These are phyloP conservation scores for Cephus nigrinus DNA, from an alignment of 2,888 invertebrate species.

Conservation along the genomic window DNA sequence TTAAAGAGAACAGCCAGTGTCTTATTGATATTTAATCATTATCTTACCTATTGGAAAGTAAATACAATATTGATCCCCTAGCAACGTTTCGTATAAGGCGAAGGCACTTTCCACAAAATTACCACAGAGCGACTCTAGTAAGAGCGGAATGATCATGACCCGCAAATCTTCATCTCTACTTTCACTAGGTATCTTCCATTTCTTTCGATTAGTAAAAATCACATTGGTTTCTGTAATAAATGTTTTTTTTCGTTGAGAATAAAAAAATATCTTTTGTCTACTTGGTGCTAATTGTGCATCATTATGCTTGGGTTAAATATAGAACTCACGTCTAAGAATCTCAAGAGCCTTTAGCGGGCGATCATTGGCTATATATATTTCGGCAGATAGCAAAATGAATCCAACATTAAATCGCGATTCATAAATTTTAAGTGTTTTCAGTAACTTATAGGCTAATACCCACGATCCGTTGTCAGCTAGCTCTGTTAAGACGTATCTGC, in stretches of 20 bases:
- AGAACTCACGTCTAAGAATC: constrained; percentile 51
- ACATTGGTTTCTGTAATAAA: constrained; percentile 44
- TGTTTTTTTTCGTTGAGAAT: constrained; percentile 8
- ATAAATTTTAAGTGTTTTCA: constrained; percentile 35
- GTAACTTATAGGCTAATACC: constrained; percentile 46
- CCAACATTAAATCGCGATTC: constrained; percentile 33
- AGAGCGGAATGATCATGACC: constrained; percentile 36
- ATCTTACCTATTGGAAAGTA: constrained; percentile 50
- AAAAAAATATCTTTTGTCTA: constrained; percentile 13
- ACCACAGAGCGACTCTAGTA: constrained; percentile 42
- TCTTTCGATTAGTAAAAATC: constrained; percentile 32
- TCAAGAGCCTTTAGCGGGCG: constrained; percentile 44
- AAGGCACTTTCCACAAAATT: constrained; percentile 38
- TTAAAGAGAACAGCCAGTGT: not conserved
- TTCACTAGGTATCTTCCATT: constrained; percentile 40
- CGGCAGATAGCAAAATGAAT: constrained; percentile 43
- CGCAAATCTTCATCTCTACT: constrained; percentile 36
- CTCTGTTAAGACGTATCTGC: constrained; percentile 38
- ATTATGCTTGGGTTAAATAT: not conserved
- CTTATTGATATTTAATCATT: not conserved
- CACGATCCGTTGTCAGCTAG: constrained; percentile 45
- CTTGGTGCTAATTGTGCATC: not conserved
- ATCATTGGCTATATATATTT: constrained; percentile 55
- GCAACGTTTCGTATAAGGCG: constrained; percentile 41
- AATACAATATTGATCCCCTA: constrained; percentile 42